Base-by-base conservation (phyloP, 2,888 invertebrate genomes). In the Diogma glabrata region DNA sequence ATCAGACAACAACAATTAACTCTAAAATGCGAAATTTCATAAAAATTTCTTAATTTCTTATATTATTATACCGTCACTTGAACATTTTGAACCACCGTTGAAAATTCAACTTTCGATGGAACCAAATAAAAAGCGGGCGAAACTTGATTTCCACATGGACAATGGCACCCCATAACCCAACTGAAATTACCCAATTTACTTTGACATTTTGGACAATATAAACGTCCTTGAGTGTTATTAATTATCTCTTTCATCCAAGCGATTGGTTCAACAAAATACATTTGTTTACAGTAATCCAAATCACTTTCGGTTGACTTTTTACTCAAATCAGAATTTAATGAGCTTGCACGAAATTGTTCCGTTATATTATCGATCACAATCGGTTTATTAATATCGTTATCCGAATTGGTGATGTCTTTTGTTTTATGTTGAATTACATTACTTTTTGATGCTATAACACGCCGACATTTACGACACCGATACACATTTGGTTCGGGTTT, bases 91-190 rank as follows among this genome's bases (percentile, higher is more conserved):
- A 90, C 88, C 50, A 86, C 82, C 67, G 87, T 89, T 53, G 88
- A 86, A 74, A 86, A 84, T 69, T 93, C 93, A 54, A 93, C 88
- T 73, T 90, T 91, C 40, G 88, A 87, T 33, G 88, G 89, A 60
- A 87, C 87, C 59, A 94, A 74, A 71, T 93, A 93, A 73, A 93
- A 94, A 20, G 90, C 89, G 0, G 92, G 92, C 12, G 89, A 87
- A 53, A 92, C 84, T 70, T 88, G 87, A 55, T 84, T 82, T 0
- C 91, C 91, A 68, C 93, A 94, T 1, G 90, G 89, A 67, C 93
- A 93, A 60, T 86, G 84, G 61, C 88, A 90, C 51, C 85, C 88
- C 79, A 84, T 85, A 53, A 87, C 77, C 94, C 93, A 93, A 66
- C 87, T 90, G 66, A 87, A 93, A 52, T 87, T 88, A 23, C 93